phyloP scores from a whole-genome alignment of 2,888 invertebrate species.

The Phalera bucephala region DNA sequence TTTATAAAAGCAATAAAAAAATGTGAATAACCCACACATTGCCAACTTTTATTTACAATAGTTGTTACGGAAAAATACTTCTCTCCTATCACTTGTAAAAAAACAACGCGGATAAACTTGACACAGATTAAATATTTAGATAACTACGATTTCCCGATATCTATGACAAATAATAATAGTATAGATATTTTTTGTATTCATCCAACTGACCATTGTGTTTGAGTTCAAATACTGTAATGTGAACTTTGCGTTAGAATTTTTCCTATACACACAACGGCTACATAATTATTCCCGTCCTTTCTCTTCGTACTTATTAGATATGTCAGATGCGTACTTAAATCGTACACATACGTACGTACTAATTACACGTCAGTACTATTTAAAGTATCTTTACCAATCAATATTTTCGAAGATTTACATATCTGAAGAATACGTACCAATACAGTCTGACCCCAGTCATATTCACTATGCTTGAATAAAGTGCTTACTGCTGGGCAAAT shows the following conservation, averaged over 20 bases:
- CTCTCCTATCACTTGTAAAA: conserved; percentile 41
- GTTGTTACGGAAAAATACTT: conserved; percentile 55
- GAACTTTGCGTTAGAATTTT: background rate
- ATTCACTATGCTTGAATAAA: no score
- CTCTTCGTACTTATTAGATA: no score
- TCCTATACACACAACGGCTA: no score
- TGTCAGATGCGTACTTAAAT: no score
- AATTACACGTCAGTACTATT: no score
- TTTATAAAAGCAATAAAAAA: conserved; percentile 1
- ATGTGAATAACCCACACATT: conserved; percentile 18
- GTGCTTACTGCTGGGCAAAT: no score
- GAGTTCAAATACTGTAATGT: conserved; percentile 11
- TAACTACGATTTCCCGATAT: conserved; percentile 25
- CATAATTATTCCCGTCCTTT: no score
- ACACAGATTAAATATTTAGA: conserved; percentile 33
- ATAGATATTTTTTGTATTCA: background rate
- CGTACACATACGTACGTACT: no score
- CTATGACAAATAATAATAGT: conserved; percentile 10
- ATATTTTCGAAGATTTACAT: no score
- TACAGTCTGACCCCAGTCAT: no score
- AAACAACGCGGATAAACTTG: conserved; percentile 38
- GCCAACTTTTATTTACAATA: conserved; percentile 21
- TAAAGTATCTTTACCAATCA: no score
- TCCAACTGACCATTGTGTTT: background rate
- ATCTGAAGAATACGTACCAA: no score